Conservation (phyloP, 2,797 vertebrate genomes). For the Dromococcyx pavoninus region DNA sequence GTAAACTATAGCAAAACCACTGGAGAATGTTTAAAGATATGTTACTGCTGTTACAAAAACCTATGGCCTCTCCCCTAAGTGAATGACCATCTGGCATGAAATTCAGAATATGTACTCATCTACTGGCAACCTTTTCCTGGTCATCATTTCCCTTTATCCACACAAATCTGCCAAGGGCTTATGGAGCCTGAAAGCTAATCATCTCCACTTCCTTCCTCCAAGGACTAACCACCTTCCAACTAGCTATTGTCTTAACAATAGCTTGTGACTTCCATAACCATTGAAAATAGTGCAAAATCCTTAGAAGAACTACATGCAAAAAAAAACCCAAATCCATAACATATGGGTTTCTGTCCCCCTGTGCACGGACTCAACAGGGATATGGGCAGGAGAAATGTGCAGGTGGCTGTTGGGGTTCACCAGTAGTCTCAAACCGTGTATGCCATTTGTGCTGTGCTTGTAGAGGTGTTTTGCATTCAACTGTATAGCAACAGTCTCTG, state of each 20-base stretch:
- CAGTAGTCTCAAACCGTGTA: background rate
- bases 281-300: background rate
- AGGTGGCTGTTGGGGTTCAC: background rate
- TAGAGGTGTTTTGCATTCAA: background rate
- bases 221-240: background rate
- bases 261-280: background rate
- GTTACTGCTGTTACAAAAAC: background rate
- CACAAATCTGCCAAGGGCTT: background rate
- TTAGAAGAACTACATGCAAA: background rate
- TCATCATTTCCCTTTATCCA: background rate
- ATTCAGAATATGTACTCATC: background rate
- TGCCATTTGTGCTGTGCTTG: background rate
- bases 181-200: background rate
- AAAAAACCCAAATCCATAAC: background rate
- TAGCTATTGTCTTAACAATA: background rate
- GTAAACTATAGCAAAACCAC: background rate
- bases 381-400: rapidly evolving
- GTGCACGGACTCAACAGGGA: background rate
- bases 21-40: background rate
- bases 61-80: background rate
- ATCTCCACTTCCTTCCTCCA: background rate
- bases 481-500: background rate
- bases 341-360: background rate
- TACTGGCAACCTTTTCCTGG: background rate
- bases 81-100: conserved; percentile 13